Base-by-base conservation (phyloP, 2,888 invertebrate genomes). In the Pegoplata infirma region DNA sequence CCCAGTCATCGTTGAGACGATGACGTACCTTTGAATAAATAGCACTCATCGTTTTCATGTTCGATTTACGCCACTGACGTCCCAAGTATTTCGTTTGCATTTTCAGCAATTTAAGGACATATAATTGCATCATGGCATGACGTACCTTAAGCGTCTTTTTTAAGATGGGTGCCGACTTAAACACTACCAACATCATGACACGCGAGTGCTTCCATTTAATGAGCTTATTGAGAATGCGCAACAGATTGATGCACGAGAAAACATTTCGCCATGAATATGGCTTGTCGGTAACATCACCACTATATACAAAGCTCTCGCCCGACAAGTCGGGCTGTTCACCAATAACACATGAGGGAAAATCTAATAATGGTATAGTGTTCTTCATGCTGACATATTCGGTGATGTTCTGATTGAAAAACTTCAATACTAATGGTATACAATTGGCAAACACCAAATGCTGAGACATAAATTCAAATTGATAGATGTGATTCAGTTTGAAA, bases 151-250 rank as follows among this genome's bases (percentile, higher is more conserved):
- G 91, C 0, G 98, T 97, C 82, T 98, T 93, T 90, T 99, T 99
- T 73, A 99, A 91, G 85, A 99, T 99, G 1, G 99, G 99, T 3
- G 99, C 98, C 74, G 99, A 99, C 90, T 99, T 99, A 89, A 99
- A 99, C 8, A 99, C 98, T 28, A 99, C 99, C 83, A 99, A 91
- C 98, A 99, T 99, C 97, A 97, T 97, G 79, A 97, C 97, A 81
- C 99, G 93, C n/a, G 99, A 98, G 90, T 99, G 98, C 88, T 99
- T 99, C 97, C 99, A 98, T 90, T 99, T 99, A 47, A 98, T 99
- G 73, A 99, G 91, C 91, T 99, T 99, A 90, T 99, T 99, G 67
- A 99, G 92, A 83, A 99, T 97, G 83, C 99, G 92, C 80, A 99
- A 90, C 63, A 99, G 90, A 91, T 99, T 99, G 76, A 99, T 98